Evolutionary conservation across 2,797 vertebrate genomes (phyloP).

Genomic region (Gambelia wislizenii): DNA sequence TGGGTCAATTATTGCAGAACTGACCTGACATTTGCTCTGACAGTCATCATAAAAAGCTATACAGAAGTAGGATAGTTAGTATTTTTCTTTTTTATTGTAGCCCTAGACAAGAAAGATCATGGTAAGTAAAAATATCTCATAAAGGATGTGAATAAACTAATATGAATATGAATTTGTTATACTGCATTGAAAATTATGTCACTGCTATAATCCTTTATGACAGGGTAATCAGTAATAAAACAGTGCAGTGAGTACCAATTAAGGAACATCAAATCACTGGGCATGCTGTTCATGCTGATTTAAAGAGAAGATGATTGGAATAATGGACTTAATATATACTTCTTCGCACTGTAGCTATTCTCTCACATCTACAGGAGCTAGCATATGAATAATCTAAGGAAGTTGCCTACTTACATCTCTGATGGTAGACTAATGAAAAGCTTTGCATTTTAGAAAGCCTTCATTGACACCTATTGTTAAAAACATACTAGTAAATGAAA

Average conservation of each 20-base stretch:
- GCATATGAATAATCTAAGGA: conserved; percentile 77
- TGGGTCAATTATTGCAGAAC: background rate
- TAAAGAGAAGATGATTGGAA: conserved; percentile 79
- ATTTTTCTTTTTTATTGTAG: conserved; percentile 24
- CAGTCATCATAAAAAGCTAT: background rate
- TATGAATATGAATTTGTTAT: conserved; percentile 64
- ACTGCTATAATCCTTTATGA: conserved; percentile 70
- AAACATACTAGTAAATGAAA: conserved; percentile 61
- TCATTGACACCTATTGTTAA: conserved; percentile 53
- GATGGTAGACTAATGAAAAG: conserved; percentile 75
- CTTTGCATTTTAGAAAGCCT: conserved; percentile 55
- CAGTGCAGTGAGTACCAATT: conserved; percentile 76
- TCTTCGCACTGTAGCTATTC: conserved; percentile 80
- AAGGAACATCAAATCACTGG: conserved; percentile 79
- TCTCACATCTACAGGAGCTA: conserved; percentile 77
- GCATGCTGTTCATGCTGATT: conserved; percentile 72
- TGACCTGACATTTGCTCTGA: conserved; percentile 3
- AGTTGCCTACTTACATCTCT: conserved; percentile 76
- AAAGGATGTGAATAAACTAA: conserved; percentile 56
- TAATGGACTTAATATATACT: conserved; percentile 80
- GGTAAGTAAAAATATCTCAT: conserved; percentile 43
- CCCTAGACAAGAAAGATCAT: conserved; percentile 47
- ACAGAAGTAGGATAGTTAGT: conserved; percentile 24
- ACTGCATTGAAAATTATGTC: conserved; percentile 71
- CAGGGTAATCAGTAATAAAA: conserved; percentile 79